Base-by-base conservation (phyloP, 1,140 invertebrate genomes). In the Bombus terrestris region DNA sequence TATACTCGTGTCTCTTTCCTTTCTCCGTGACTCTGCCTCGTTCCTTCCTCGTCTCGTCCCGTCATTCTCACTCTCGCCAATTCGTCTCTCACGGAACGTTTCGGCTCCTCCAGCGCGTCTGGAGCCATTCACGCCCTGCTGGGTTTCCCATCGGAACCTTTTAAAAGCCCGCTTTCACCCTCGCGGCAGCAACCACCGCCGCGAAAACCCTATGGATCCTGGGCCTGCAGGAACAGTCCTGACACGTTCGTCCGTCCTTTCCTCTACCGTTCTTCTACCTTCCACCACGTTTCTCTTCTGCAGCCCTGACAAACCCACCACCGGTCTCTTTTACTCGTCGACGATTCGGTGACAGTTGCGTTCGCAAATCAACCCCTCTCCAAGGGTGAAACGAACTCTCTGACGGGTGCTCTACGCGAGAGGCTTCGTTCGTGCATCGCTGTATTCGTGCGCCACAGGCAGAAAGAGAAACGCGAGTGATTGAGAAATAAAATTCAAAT, bases 91-190 rank as follows among this genome's bases (percentile, higher is more conserved):
- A 64, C 80, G 86, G 75, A 89, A 89, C 86, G 83, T 86, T 80
- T 72, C 82, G 78, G 82, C 83, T 87, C 88, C 86, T 89, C 89
- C 77, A 86, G 88, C 88, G 83, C 86, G 91, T 93, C 92, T 92
- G 86, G 73, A 92, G 91, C 91, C 91, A 86, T 91, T 91, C 90
- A 90, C 90, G 87, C 89, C 89, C 90, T 91, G 90, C 90, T 91
- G 90, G 86, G 83, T 89, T 91, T 92, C 89, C 91, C 91, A 92
- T 90, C 86, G 89, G 90, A 93, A 93, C 92, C 92, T 93, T 93
- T 93, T 92, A 93, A 93, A 92, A 92, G 68, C 87, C 88, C 89
- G 89, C 89, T 91, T 93, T 91, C 91, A 91, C 88, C 90, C 90
- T 91, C 88, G 85, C 87, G 88, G 92, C 76, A 73, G 8, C 90